Evolutionary conservation across 2,888 invertebrate species (phyloP).

Genomic region (Brenthis hecate): DNA sequence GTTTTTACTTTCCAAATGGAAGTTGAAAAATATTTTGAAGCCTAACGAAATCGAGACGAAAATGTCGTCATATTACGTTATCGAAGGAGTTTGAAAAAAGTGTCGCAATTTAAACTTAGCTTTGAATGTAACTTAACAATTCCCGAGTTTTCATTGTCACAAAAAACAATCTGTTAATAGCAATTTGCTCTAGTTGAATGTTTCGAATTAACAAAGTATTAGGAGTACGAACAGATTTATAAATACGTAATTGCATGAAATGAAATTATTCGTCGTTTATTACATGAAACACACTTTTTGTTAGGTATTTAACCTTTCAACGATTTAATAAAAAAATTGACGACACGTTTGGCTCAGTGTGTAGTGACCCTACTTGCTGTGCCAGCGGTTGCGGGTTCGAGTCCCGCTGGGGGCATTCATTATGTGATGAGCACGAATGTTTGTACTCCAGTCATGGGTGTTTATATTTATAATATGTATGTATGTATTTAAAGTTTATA

Average conservation of each 20-base stretch:
- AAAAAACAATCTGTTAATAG: conserved; percentile 23
- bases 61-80: conserved; percentile 36
- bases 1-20: conserved; percentile 53
- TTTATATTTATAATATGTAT: too few relatives aligned
- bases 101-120: conserved; percentile 35
- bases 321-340: too few relatives aligned
- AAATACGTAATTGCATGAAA: conserved; percentile 3
- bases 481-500: too few relatives aligned
- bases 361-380: too few relatives aligned
- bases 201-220: conserved; percentile 6
- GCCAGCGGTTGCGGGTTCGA: too few relatives aligned
- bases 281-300: background rate
- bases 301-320: too few relatives aligned
- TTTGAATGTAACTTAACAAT: conserved; percentile 12
- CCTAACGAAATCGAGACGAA: conserved; percentile 45
- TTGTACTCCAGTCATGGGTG: too few relatives aligned
- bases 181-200: conserved; percentile 9
- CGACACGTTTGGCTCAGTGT: too few relatives aligned
- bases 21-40: conserved; percentile 48
- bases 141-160: conserved; percentile 11
- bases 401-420: too few relatives aligned
- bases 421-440: too few relatives aligned
- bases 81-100: conserved; percentile 39
- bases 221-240: conserved; percentile 13
- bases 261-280: background rate